Percentiles rank a stretch among this genome's conserved stretches.
phyloP scores from a whole-genome alignment of 2,888 invertebrate genomes.

The Helleia helle region DNA sequence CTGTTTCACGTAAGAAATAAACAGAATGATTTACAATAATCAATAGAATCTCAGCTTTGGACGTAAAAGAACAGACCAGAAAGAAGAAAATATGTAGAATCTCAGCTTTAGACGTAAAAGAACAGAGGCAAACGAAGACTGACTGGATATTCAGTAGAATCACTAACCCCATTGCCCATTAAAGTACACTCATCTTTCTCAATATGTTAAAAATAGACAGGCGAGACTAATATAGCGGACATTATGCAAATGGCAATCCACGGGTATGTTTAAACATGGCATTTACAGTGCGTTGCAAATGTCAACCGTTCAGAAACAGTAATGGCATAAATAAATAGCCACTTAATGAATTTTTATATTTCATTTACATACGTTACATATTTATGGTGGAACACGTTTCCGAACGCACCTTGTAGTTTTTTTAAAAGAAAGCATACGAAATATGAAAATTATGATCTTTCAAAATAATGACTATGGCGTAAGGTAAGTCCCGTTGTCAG shows the following conservation, averaged over 20 bases:
- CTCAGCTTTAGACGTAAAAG: too few species aligned
- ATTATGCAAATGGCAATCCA: slow-evolving; percentile 5
- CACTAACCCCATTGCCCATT: too few species aligned
- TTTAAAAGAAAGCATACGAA: slow-evolving; percentile 1
- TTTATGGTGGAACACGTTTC: background rate
- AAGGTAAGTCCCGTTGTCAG: too few species aligned
- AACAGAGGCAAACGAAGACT: too few species aligned
- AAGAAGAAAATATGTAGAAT: too few species aligned
- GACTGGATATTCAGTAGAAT: too few species aligned
- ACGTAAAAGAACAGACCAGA: too few species aligned
- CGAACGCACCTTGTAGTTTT: slow-evolving; percentile 2
- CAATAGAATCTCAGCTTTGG: too few species aligned
- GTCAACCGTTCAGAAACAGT: slow-evolving; percentile 4
- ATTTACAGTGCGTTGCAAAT: slow-evolving; percentile 4
- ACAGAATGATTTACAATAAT: too few species aligned
- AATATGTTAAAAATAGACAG: too few species aligned
- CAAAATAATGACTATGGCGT: background rate
- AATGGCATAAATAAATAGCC: background rate
- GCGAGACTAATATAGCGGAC: background rate
- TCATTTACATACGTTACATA: slow-evolving; percentile 5
- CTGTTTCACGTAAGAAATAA: too few species aligned
- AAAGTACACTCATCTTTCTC: too few species aligned
- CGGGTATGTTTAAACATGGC: slow-evolving; percentile 1
- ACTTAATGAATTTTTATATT: slow-evolving; percentile 3
- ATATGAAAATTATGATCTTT: background rate